Evolutionary conservation across 2,888 invertebrate species (phyloP), one percentile per base, ranked within the genome.

Genomic region (Tachina grossa): DNA sequence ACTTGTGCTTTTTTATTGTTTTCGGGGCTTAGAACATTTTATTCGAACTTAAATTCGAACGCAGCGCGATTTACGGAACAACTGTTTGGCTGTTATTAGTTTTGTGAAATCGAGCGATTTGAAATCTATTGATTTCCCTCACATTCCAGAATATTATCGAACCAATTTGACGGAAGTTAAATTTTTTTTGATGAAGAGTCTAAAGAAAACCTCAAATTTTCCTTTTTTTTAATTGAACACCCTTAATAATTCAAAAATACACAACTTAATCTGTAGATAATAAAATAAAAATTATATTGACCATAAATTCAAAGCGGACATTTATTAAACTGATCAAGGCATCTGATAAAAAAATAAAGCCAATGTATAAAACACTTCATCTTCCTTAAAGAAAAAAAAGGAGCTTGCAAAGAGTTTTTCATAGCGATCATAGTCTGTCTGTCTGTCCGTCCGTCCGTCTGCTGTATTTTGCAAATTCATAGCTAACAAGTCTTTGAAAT

Each of bases 291-390:
- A 31, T 69, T 61, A 61, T 61, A 61, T 31, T 43, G 43, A 14
- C 13, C 69, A 69, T 78, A 61, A 78, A 78, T 78, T 61, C 31
- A n/a, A 69, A 59, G 9, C 57, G 31, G 68, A 68, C 76, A 76
- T 76, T 76, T 57, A 57, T 66, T 66, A 47, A 65, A 47, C 59
- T 43, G 57, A 77, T 49, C 66, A 49, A 39, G 55, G 39, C n/a
- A 41, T 45, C 43, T 22, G n/a, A 71, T 69, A 61, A 16, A 51
- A 43, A 53, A 22, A 47, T 55, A 45, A 59, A 16, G 39, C 9
- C 39, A 39, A 31, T 39, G 13, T 41, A 19, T 14, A 43, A 69
- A 43, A 66, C 31, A 49, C 43, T 22, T 19, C 14, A 22, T 63
- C 31, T 39, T 47, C 47, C 39, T 51, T 14, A 10, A 22, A 19